These are phyloP conservation scores for Drosophila formosana DNA, from an alignment of 2,888 invertebrate genomes.

Conservation along the genomic window DNA sequence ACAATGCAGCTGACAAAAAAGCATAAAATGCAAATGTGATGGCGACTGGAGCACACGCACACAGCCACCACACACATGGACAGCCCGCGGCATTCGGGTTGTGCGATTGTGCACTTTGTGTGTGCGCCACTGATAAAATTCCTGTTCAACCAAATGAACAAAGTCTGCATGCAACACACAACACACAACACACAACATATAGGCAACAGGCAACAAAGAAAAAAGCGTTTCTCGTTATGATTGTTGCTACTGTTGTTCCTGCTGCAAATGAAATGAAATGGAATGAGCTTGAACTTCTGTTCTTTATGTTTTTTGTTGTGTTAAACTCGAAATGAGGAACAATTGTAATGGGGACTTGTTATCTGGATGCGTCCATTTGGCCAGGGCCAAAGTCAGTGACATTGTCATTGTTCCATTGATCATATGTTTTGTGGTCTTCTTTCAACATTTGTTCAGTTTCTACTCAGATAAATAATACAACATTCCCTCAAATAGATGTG, in stretches of 20 bases:
- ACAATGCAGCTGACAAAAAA: slow-evolving; percentile 55
- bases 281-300: slow-evolving; percentile 12
- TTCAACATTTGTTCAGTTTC: slow-evolving; percentile 11
- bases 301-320: slow-evolving; percentile 25
- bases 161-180: background rate
- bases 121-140: slow-evolving; percentile 50
- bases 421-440: slow-evolving; percentile 24
- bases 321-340: slow-evolving; percentile 22
- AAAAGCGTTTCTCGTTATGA: background rate
- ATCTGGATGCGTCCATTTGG: slow-evolving; percentile 10
- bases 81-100: slow-evolving; percentile 8
- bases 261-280: slow-evolving; percentile 12
- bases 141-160: slow-evolving; percentile 30
- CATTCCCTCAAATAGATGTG: background rate
- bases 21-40: slow-evolving; percentile 44
- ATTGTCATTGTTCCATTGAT: slow-evolving; percentile 15
- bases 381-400: slow-evolving; percentile 22
- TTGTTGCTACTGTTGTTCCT: slow-evolving; percentile 1
- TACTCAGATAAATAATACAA: background rate
- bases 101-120: slow-evolving; percentile 1
- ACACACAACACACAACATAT: background rate
- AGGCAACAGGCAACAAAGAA: background rate
- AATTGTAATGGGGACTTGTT: slow-evolving; percentile 1
- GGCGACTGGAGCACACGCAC: slow-evolving; percentile 4
- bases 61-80: background rate